Evolutionary conservation across 2,113 vertebrate species (phyloP).

Genomic region (Amphiprion ocellaris): DNA sequence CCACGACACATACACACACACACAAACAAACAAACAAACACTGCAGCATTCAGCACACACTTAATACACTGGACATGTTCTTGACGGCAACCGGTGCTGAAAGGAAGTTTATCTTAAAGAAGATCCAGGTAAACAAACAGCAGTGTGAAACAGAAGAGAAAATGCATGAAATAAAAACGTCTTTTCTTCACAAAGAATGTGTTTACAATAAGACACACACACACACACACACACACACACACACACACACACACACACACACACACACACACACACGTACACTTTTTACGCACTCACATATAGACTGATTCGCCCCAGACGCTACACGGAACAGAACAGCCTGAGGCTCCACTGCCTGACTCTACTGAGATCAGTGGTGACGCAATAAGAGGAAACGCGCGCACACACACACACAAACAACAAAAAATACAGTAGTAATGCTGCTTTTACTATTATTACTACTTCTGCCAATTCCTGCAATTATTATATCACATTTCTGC

Average conservation of each 20-base stretch:
- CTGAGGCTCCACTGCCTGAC: constrained; percentile 44
- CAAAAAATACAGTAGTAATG: background rate
- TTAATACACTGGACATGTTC: constrained; percentile 36
- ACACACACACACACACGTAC: constrained; percentile 10
- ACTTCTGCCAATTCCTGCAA: background rate
- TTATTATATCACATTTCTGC: background rate
- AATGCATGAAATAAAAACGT: constrained; percentile 29
- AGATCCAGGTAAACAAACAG: constrained; percentile 50
- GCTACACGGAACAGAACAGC: constrained; percentile 50
- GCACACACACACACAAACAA: constrained; percentile 21
- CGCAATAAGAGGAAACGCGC: constrained; percentile 68
- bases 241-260: constrained; percentile 11
- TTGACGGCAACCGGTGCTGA: constrained; percentile 37
- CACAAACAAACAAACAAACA: background rate
- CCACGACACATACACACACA: constrained; percentile 2
- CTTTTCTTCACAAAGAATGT: constrained; percentile 21
- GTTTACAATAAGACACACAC: constrained; percentile 29
- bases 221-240: constrained; percentile 6
- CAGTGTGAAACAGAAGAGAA: constrained; percentile 12
- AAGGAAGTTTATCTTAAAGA: constrained; percentile 39
- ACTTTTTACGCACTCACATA: constrained; percentile 18
- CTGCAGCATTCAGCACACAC: background rate
- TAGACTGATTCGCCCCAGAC: constrained; percentile 52
- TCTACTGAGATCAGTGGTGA: constrained; percentile 64
- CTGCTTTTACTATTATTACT: constrained; percentile 11